These are phyloP conservation scores for Macropus fuliginosus DNA, from an alignment of 2,797 vertebrate genomes.

Conservation along the genomic window DNA sequence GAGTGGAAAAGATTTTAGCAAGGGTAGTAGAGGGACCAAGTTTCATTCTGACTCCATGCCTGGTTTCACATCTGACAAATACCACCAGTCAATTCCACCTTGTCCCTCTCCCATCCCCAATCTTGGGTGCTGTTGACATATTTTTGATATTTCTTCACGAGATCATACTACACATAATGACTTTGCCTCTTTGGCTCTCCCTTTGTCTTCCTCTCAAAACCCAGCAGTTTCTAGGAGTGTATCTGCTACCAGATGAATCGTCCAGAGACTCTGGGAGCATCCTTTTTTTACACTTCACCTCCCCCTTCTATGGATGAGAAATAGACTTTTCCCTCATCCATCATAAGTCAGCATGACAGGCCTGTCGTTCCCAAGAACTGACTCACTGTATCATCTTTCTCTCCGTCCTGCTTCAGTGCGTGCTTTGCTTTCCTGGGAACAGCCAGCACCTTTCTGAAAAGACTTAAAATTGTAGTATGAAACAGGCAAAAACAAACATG, in stretches of 20 bases:
- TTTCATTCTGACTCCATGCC: constrained; percentile 58
- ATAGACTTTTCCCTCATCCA: constrained; percentile 85
- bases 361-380: constrained; percentile 71
- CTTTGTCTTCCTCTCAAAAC: constrained; percentile 55
- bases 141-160: constrained; percentile 81
- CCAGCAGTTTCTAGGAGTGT: constrained; percentile 54
- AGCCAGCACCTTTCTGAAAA: constrained; percentile 72
- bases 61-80: constrained; percentile 84
- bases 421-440: constrained; percentile 58
- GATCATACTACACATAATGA: constrained; percentile 83
- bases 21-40: accelerated
- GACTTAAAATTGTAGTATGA: not conserved
- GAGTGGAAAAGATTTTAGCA: constrained; percentile 21
- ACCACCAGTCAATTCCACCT: constrained; percentile 54
- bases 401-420: constrained; percentile 65
- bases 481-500: constrained; percentile 32
- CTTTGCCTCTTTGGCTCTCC: constrained; percentile 67
- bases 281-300: constrained; percentile 85
- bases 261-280: constrained; percentile 78
- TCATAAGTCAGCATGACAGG: constrained; percentile 84
- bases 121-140: constrained; percentile 78
- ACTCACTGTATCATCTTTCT: constrained; percentile 61
- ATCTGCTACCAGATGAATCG: constrained; percentile 81
- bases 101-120: constrained; percentile 35
- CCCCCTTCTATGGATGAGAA: constrained; percentile 80